Conservation (phyloP, 1,140 invertebrate genomes). For the Tetramorium alpestre region DNA sequence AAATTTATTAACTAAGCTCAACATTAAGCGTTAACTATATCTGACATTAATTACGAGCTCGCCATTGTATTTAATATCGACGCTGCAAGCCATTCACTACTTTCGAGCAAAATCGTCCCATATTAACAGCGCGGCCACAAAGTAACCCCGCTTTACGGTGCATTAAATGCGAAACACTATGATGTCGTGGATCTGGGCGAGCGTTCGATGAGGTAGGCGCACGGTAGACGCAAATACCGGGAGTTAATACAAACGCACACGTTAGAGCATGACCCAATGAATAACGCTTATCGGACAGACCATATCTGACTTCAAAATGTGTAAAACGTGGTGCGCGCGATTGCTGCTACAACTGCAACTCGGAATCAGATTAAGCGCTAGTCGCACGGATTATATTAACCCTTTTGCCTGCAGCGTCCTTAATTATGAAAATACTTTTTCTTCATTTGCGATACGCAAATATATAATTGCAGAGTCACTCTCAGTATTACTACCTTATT, state of each 20-base stretch:
- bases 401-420: conserved; percentile 23
- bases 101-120: conserved; percentile 35
- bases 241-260: conserved; percentile 6
- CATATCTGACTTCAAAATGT: conserved; percentile 50
- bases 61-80: conserved; percentile 34
- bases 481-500: conserved; percentile 3
- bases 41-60: conserved; percentile 9
- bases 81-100: neutral
- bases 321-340: conserved; percentile 50
- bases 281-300: conserved; percentile 67
- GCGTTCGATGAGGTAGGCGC: conserved; percentile 38
- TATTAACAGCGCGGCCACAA: conserved; percentile 26
- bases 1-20: conserved; percentile 14
- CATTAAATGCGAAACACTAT: conserved; percentile 44
- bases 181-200: conserved; percentile 35
- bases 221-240: conserved; percentile 22
- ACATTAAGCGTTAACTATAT: conserved; percentile 18
- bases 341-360: conserved; percentile 53
- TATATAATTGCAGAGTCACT: conserved; percentile 39
- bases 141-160: conserved; percentile 49
- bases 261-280: conserved; percentile 64
- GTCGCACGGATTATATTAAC: conserved; percentile 65
- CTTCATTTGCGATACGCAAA: conserved; percentile 25
- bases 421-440: conserved; percentile 36
- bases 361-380: conserved; percentile 66